Conservation (phyloP, 2,113 vertebrate species). For the Rattus norvegicus region GRCr8 NC_086024.1:131101501-131102000, state of each 20-base stretch:
- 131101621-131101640: too few relatives aligned
- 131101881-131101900: not conserved
- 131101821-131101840: fast-evolving
- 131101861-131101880: not conserved
- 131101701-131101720: too few relatives aligned
- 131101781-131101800: too few relatives aligned
- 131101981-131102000: not conserved
- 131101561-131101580: too few relatives aligned
- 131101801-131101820: too few relatives aligned
- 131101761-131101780: not conserved
- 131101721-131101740: not conserved
- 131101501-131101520: not conserved
- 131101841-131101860: not conserved
- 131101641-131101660: too few relatives aligned
- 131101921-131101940: not conserved
- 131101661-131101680: not conserved
- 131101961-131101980: not conserved
- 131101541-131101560: too few relatives aligned
- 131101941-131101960: not conserved
- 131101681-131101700: too few relatives aligned
- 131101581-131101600: too few relatives aligned
- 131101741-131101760: not conserved
- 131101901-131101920: not conserved
- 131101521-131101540: not conserved
- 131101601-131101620: too few relatives aligned